A percentile compares a stretch with the other conserved stretches of the same genome.
phyloP scores from a whole-genome alignment of 2,113 vertebrate species.

The Labrus mixtus region DNA sequence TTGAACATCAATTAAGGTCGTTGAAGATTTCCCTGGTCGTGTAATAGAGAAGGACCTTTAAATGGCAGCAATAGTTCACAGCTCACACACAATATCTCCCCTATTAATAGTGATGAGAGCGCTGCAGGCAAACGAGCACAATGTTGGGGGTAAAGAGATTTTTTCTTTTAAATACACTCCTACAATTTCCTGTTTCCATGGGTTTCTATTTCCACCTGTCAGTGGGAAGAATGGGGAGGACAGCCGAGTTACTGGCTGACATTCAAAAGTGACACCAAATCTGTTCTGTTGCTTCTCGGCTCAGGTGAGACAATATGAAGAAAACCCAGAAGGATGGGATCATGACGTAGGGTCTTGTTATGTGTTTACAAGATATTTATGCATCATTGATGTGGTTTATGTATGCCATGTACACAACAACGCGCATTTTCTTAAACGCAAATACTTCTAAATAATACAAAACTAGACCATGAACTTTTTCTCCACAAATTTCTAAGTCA shows the following conservation, averaged over 20 bases:
- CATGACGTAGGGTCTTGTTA: background rate
- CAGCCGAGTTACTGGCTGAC: conserved; percentile 63
- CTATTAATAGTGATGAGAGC: conserved; percentile 51
- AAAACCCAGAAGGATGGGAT: conserved; percentile 29
- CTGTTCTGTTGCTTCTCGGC: conserved; percentile 31
- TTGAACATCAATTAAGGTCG: no score
- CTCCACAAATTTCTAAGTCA: no score
- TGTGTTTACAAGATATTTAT: background rate
- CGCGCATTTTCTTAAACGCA: background rate
- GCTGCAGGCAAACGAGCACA: conserved; percentile 60
- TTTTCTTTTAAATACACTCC: conserved; percentile 57
- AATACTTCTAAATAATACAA: no score
- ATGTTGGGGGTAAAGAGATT: conserved; percentile 59
- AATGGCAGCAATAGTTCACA: conserved; percentile 55
- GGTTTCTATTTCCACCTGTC: conserved; percentile 75
- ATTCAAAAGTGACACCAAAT: conserved; percentile 73
- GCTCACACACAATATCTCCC: conserved; percentile 52
- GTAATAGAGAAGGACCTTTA: conserved; percentile 54
- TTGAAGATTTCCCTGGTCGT: conserved; percentile 3
- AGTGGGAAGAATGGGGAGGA: conserved; percentile 69
- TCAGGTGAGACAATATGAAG: conserved; percentile 34
- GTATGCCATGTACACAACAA: background rate
- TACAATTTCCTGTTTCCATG: conserved; percentile 69
- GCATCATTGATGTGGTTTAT: background rate
- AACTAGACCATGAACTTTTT: background rate